Percentiles rank a stretch among this genome's conserved stretches.
Conservation (phyloP, 2,797 vertebrate species). For the Hoplostethus atlanticus region DNA sequence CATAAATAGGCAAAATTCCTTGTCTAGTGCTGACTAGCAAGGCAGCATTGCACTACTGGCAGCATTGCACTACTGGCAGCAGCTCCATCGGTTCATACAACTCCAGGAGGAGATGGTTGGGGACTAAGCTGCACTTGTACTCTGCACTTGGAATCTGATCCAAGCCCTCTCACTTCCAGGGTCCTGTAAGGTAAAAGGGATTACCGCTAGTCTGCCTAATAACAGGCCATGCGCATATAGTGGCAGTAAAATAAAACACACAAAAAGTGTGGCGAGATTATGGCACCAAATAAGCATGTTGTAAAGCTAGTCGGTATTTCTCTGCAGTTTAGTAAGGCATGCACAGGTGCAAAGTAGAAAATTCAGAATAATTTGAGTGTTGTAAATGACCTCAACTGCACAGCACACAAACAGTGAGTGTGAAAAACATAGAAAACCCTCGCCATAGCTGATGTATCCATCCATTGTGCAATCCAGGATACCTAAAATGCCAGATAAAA, state of each 20-base stretch:
- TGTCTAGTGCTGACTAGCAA: neutral
- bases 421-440: neutral
- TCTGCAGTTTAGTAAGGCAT: neutral
- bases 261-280: conserved; percentile 24
- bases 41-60: no score
- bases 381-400: neutral
- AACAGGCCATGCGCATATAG: conserved; percentile 16
- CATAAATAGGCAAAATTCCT: neutral
- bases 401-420: neutral
- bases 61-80: neutral
- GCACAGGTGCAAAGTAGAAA: neutral
- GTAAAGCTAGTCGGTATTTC: neutral
- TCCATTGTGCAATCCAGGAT: conserved; percentile 8
- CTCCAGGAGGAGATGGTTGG: conserved; percentile 18
- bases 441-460: neutral
- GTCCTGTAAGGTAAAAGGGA: conserved; percentile 35
- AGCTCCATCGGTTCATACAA: conserved; percentile 26
- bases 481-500: conserved; percentile 32
- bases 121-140: conserved; percentile 29
- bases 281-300: conserved; percentile 15
- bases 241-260: conserved; percentile 10
- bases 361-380: neutral
- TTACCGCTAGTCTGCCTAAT: conserved; percentile 39
- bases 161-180: conserved; percentile 35
- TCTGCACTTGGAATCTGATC: conserved; percentile 19